These are phyloP conservation scores for Podarcis raffonei DNA, from an alignment of 2,113 vertebrate species.

Conservation along the genomic window DNA sequence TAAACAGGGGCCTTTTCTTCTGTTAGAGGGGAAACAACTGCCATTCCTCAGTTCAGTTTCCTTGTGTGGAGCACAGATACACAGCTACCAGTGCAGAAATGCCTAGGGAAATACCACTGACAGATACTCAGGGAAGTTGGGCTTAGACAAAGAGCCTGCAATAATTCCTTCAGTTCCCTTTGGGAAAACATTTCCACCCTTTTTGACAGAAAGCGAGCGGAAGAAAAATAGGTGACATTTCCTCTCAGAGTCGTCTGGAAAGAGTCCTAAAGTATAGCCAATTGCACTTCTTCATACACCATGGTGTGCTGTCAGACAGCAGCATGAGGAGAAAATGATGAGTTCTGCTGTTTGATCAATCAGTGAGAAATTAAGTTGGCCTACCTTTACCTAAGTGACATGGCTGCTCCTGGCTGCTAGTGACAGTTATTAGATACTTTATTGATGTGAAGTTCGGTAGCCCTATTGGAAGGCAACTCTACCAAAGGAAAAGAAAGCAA, in stretches of 20 bases:
- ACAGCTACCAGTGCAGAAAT: background rate
- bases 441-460: background rate
- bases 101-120: constrained; percentile 33
- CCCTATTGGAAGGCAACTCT: background rate
- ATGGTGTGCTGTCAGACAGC: constrained; percentile 17
- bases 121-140: constrained; percentile 25
- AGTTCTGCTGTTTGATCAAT: constrained; percentile 51
- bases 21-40: background rate
- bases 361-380: constrained; percentile 29
- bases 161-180: constrained; percentile 40
- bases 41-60: constrained; percentile 2
- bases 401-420: constrained; percentile 10
- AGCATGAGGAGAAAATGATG: constrained; percentile 42
- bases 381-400: constrained; percentile 24
- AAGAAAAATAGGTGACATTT: constrained; percentile 67
- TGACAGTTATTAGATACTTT: constrained; percentile 32
- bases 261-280: constrained; percentile 48
- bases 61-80: background rate
- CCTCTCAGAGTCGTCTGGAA: constrained; percentile 27
- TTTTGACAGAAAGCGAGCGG: constrained; percentile 57
- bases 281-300: constrained; percentile 32
- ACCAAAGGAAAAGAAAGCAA: background rate
- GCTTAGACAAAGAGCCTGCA: constrained; percentile 20
- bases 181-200: constrained; percentile 44
- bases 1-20: background rate